Conservation (phyloP, 2,113 vertebrate genomes). For the Nibea albiflora region DNA sequence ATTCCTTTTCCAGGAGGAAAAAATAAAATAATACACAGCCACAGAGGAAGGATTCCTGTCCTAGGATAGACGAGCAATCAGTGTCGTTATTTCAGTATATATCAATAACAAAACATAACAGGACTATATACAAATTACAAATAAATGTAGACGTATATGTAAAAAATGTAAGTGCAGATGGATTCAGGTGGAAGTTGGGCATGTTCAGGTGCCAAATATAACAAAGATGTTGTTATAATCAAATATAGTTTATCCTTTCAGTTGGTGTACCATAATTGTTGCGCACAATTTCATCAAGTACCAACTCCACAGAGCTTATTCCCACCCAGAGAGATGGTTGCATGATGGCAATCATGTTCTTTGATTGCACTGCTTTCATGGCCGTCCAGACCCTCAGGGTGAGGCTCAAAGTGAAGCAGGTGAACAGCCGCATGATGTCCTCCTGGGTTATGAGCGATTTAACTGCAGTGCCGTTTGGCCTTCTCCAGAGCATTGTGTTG, state of each 20-base stretch:
- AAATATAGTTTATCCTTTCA: background rate
- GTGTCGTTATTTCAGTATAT: no score
- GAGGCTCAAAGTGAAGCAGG: slow-evolving; percentile 47
- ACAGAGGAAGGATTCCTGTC: no score
- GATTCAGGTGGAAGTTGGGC: no score
- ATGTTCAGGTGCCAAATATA: no score
- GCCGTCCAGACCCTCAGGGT: slow-evolving; percentile 22
- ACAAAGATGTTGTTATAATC: background rate
- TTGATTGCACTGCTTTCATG: slow-evolving; percentile 57
- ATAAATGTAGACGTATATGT: no score
- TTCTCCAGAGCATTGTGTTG: slow-evolving; percentile 41
- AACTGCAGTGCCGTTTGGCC: slow-evolving; percentile 42
- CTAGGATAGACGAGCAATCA: no score
- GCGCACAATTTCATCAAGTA: slow-evolving; percentile 41
- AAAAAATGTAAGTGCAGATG: no score
- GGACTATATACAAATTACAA: no score
- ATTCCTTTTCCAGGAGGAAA: no score
- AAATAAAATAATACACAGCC: no score
- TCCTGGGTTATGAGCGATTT: slow-evolving; percentile 53
- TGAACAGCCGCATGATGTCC: slow-evolving; percentile 48
- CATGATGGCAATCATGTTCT: slow-evolving; percentile 44
- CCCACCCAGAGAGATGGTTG: slow-evolving; percentile 32
- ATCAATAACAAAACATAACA: no score
- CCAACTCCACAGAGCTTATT: slow-evolving; percentile 10
- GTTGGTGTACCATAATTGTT: background rate